Evolutionary conservation across 2,113 vertebrate species (phyloP).

Genomic region (Myanophis thanlyinensis): DNA sequence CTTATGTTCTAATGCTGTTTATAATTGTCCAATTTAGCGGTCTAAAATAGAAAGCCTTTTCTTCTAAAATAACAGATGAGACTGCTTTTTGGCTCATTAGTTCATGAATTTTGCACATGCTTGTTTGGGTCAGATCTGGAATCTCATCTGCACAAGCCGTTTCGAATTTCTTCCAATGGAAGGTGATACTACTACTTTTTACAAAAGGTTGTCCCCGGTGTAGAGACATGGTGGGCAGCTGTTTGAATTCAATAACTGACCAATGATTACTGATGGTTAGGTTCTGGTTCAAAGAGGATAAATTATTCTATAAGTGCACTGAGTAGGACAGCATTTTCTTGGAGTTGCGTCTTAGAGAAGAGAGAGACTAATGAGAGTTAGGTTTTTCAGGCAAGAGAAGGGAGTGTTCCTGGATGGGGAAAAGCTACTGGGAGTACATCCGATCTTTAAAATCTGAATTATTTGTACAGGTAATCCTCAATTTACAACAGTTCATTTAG

Average conservation of each 20-base stretch:
- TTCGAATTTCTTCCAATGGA: background rate
- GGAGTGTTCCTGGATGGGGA: background rate
- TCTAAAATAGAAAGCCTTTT: background rate
- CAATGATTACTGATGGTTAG: background rate
- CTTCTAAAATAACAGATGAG: background rate
- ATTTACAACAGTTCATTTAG: no score
- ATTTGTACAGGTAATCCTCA: background rate
- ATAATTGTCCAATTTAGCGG: background rate
- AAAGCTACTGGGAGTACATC: background rate
- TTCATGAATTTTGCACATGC: background rate
- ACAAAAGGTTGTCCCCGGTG: background rate
- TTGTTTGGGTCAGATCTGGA: background rate
- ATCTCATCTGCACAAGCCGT: background rate
- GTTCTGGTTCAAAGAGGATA: background rate
- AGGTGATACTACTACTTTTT: background rate
- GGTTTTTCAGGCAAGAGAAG: background rate
- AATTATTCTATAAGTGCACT: background rate
- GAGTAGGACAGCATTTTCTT: background rate
- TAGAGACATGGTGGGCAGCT: background rate
- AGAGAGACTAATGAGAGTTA: background rate
- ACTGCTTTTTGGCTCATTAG: background rate
- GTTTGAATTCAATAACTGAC: background rate
- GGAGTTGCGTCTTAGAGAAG: background rate
- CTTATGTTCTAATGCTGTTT: background rate
- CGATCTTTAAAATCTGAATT: background rate